Evolutionary conservation across 2,113 vertebrate species (phyloP).

Genomic region (Apeltes quadracus): DNA sequence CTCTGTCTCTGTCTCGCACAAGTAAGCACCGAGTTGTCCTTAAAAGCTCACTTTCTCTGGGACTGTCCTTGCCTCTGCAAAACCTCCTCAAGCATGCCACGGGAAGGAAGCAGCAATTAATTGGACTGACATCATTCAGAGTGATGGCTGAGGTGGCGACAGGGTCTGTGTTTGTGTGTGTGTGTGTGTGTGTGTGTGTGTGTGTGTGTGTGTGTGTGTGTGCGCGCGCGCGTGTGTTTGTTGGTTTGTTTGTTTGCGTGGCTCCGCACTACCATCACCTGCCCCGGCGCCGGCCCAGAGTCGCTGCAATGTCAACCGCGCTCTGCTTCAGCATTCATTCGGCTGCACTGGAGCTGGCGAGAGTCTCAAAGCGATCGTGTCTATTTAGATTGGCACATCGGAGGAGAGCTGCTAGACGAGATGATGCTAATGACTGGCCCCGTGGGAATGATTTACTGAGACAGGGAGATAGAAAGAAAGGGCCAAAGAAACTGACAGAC

Average conservation of each 20-base stretch:
- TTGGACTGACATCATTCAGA: constrained; percentile 77
- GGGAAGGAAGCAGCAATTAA: constrained; percentile 74
- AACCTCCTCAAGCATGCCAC: constrained; percentile 73
- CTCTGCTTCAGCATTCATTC: neutral
- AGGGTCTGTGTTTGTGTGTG: constrained; percentile 29
- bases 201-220: neutral
- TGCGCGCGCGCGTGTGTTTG: neutral
- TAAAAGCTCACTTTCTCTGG: constrained; percentile 55
- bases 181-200: neutral
- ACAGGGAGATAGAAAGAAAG: constrained; percentile 49
- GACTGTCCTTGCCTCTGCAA: constrained; percentile 73
- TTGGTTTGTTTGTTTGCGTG: neutral
- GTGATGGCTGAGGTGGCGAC: constrained; percentile 70
- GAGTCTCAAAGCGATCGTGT: constrained; percentile 53
- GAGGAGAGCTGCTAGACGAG: constrained; percentile 52
- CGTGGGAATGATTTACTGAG: constrained; percentile 69
- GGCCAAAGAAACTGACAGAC: constrained; percentile 44
- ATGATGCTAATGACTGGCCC: constrained; percentile 71
- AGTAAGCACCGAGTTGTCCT: constrained; percentile 46
- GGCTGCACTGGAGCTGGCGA: constrained; percentile 6
- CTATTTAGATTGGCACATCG: constrained; percentile 59
- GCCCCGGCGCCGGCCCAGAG: constrained; percentile 30
- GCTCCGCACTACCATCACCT: constrained; percentile 42
- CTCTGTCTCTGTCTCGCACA: neutral
- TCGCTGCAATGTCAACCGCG: constrained; percentile 42